Percentiles rank a stretch among this genome's conserved stretches.
Evolutionary conservation across 1,140 invertebrate species (phyloP).

Genomic region (Galendromus occidentalis): DNA sequence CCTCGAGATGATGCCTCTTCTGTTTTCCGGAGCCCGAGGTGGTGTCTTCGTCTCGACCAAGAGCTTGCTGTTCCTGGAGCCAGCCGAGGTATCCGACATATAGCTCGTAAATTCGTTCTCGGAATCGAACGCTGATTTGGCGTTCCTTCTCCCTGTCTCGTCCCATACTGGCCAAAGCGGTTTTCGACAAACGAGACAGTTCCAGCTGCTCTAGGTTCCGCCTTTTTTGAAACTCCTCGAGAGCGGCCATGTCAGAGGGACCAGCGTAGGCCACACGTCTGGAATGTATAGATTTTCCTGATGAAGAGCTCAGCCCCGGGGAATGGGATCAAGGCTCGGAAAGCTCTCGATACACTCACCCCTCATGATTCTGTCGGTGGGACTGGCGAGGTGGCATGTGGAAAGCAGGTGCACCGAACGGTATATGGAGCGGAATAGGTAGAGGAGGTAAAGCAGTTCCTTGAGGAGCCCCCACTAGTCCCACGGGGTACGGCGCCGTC

Average conservation of each 20-base stretch:
- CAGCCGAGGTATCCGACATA: slow-evolving; percentile 2
- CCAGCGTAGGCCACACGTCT: too few species aligned
- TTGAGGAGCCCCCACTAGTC: not conserved
- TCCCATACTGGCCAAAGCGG: not conserved
- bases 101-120: not conserved
- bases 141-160: not conserved
- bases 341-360: not conserved
- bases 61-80: slow-evolving; percentile 1
- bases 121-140: not conserved
- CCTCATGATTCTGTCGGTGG: not conserved
- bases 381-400: not conserved
- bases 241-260: not conserved
- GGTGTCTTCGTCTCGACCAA: not conserved
- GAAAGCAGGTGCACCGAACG: not conserved
- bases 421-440: not conserved
- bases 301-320: too few species aligned
- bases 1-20: slow-evolving; percentile 4
- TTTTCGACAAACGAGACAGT: not conserved
- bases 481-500: not conserved
- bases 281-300: too few species aligned
- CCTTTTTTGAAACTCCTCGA: slow-evolving; percentile 7
- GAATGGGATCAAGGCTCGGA: too few species aligned
- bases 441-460: not conserved
- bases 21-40: not conserved
- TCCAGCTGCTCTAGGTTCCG: slow-evolving; percentile 6